Base-by-base conservation (phyloP, 1,140 invertebrate genomes). In the Zaprionus taronus region DNA sequence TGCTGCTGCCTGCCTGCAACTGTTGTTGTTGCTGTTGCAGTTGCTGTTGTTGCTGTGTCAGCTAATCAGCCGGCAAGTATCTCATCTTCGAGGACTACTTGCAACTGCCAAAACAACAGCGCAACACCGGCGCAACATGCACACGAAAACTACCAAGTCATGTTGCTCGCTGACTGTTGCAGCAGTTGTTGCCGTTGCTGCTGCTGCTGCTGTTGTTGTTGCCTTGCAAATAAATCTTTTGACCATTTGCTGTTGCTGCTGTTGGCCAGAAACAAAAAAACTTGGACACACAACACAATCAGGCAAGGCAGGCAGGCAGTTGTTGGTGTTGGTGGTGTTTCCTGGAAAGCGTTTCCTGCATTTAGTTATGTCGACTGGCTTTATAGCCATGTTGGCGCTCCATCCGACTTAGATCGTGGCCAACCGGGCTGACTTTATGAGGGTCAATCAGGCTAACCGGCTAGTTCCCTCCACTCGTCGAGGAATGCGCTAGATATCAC, bases 61-160 rank as follows among this genome's bases (percentile, higher is more conserved):
- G 85, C 84, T 91, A 91, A 91, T 91, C 89, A 91, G 89, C 83
- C 73, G 85, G 84, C 89, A 89, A 91, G 89, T 91, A 91, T 91
- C 89, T 91, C 89, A 91, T 91, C 89, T 91, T 91, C 90, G 84
- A 87, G 84, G 81, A 84, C 89, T 91, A 91, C 89, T 80, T 91
- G 69, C 89, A 91, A 91, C 87, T 87, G 87, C 81, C 83, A 87
- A 84, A 85, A 91, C 84, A 86, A 81, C 79, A 77, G 71, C 86
- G 80, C 79, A 81, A 71, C 64, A 79, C 69, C 38, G 64, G 62
- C 80, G 65, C 82, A 83, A 85, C 82, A 91, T 87, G 80, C 83
- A 87, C 86, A 91, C 83, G 76, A 89, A 91, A 87, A 91, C 87
- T 83, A 91, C 89, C 87, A 80, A 89, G 86, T 91, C 86, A 91